Evolutionary conservation across 2,113 vertebrate species (phyloP), one percentile per base, ranked within the genome.

Genomic region (Motacilla tschutschensis): DNA sequence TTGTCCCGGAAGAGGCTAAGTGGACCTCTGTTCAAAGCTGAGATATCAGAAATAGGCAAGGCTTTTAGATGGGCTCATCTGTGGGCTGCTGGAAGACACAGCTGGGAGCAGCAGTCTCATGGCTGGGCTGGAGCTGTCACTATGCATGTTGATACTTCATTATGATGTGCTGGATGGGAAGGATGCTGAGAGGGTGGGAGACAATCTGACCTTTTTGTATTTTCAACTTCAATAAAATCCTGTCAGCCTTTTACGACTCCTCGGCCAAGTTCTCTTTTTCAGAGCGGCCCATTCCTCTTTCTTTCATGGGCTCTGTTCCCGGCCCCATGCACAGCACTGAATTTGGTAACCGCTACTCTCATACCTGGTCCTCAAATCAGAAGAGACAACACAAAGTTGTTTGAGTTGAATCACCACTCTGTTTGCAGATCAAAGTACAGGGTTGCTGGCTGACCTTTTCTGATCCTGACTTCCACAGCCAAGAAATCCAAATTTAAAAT

Each of bases 201-300:
- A 91, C 74, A 70, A 91, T 76, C 81, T 88, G 83, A 92, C 59
- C 69, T 91, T 92, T 90, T 92, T 89, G 31, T 78, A 80, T 84
- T 75, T 90, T 55, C 21, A 65, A 89, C 31, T 53, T 87, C 83
- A 94, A 88, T 95, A 95, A 95, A 96, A 89, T 75, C 54, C 48
- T 83, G n/a, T 58, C 69, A 58, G 44, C 78, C 67, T 93, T 92
- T 89, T 80, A 5, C 1, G 6, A 70, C 25, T 90, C 50, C 53
- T 87, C 35, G 36, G 70, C 67, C 48, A 71, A 65, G 26, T 77
- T 78, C 17, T 79, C 3, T 63, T 66, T 43, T 38, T 50, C 18
- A 21, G 46, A 72, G 21, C 0, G 0, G 21, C 48, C 78, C 53
- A 7, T 57, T 77, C 17, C 10, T 51, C 41, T 63, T 81, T 38